Conservation (phyloP, 2,888 invertebrate species). For the Agrilus mali region DNA sequence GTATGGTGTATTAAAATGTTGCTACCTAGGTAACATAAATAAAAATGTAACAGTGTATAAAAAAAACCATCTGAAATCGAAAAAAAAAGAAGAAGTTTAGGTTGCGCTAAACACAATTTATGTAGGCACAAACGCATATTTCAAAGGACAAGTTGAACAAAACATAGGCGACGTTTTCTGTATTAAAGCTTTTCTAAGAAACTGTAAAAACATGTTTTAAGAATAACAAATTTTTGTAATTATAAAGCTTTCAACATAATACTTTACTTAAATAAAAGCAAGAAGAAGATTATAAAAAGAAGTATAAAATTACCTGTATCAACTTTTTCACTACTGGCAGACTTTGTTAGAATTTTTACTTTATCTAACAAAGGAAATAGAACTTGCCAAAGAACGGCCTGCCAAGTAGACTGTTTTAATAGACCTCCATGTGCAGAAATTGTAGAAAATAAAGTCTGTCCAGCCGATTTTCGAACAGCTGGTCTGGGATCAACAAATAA, state of each 20-base stretch:
- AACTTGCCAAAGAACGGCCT: conserved; percentile 88
- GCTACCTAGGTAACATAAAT: conserved; percentile 37
- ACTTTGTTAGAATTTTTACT: conserved; percentile 64
- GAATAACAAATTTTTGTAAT: neutral
- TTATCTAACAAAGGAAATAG: conserved; percentile 89
- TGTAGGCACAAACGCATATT: too few relatives aligned
- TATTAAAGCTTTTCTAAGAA: too few relatives aligned
- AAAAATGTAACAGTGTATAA: neutral
- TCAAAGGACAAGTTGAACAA: too few relatives aligned
- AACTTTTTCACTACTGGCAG: conserved; percentile 66
- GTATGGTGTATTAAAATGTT: conserved; percentile 97
- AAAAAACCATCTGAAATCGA: too few relatives aligned
- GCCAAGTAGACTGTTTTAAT: conserved; percentile 82
- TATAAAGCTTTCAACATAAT: too few relatives aligned
- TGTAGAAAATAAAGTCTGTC: conserved; percentile 95
- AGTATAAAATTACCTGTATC: conserved; percentile 47
- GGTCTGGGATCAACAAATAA: conserved; percentile 91
- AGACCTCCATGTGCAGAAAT: conserved; percentile 90
- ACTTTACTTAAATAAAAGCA: neutral
- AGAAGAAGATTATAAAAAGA: neutral
- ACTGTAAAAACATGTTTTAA: neutral
- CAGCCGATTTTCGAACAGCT: conserved; percentile 92
- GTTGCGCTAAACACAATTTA: too few relatives aligned
- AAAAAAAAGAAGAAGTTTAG: too few relatives aligned
- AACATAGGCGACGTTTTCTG: too few relatives aligned